These are phyloP conservation scores for Aurelia coerulea DNA, from an alignment of 30 jellyfish, hydroid and myxozoan genomes.

Conservation along the genomic window DNA sequence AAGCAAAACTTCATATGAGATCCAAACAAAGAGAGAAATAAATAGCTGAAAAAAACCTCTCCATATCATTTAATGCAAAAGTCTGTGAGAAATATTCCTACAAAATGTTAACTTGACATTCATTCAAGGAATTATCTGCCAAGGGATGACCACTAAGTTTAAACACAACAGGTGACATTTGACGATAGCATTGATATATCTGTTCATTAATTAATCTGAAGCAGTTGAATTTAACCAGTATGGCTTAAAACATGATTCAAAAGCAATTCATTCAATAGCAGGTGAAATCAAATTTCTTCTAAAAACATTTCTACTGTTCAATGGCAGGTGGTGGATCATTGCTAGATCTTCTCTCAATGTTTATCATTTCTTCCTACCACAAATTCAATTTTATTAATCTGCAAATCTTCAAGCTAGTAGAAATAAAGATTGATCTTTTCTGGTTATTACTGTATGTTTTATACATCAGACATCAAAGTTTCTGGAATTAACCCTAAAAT, in stretches of 20 bases:
- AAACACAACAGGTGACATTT: conserved; percentile 12
- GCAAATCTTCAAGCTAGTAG: not conserved
- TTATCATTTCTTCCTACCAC: not conserved
- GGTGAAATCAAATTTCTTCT: conserved; percentile 10
- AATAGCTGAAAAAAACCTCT: no score
- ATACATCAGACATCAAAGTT: no score
- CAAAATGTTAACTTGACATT: no score
- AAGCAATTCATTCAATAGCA: conserved; percentile 12
- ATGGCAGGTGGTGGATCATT: conserved; percentile 27
- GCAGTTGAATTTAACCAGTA: conserved; percentile 10
- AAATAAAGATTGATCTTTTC: not conserved
- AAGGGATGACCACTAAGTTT: no score
- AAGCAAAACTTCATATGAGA: no score
- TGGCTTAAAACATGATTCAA: not conserved
- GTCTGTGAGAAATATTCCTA: no score
- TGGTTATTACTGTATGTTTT: no score
- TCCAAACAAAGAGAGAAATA: no score
- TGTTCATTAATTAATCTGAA: not conserved
- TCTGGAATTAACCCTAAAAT: no score
- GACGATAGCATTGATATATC: no score
- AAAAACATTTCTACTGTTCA: not conserved
- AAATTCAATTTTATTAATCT: not conserved
- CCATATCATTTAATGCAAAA: no score
- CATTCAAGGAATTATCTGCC: no score
- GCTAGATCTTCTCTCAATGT: not conserved